Percentiles rank a stretch among this genome's conserved stretches.
Conservation (phyloP, 2,113 vertebrate genomes). For the Chlamydotis undulata region DNA sequence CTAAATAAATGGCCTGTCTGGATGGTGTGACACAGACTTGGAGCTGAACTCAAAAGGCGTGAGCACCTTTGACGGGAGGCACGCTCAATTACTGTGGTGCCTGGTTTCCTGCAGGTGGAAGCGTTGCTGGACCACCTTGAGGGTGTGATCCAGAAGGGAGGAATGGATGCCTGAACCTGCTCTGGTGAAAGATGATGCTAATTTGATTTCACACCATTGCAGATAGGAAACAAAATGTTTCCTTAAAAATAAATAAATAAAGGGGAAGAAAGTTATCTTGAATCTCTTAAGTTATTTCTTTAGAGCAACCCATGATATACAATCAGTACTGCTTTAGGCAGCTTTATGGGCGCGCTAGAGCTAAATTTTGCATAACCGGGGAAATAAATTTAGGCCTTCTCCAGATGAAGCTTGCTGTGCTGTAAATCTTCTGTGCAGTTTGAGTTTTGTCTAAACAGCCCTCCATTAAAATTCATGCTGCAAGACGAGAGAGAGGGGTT, state of each 20-base stretch:
- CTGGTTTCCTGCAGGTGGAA: neutral
- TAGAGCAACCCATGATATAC: constrained; percentile 34
- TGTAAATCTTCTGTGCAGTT: constrained; percentile 61
- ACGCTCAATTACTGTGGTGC: neutral
- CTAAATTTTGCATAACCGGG: constrained; percentile 65
- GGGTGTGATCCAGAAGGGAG: neutral
- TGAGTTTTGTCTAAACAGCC: constrained; percentile 40
- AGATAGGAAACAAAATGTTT: neutral
- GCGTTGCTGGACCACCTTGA: neutral
- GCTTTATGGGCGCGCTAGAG: constrained; percentile 47
- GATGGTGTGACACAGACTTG: neutral
- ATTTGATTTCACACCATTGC: neutral
- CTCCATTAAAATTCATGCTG: constrained; percentile 52
- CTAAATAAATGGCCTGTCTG: neutral
- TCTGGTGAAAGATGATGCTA: neutral
- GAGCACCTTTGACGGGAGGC: neutral
- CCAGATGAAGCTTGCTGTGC: constrained; percentile 17
- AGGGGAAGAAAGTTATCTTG: neutral
- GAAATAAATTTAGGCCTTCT: constrained; percentile 63
- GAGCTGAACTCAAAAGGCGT: neutral
- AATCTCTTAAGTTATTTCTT: constrained; percentile 34
- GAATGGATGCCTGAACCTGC: neutral
- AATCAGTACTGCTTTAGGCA: constrained; percentile 29
- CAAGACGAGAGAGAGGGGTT: neutral
- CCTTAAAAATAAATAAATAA: neutral